A percentile compares a stretch with the other conserved stretches of the same genome.
These are phyloP conservation scores for Dasyurus viverrinus DNA, from an alignment of 2,113 vertebrate species.

Conservation along the genomic window DNA sequence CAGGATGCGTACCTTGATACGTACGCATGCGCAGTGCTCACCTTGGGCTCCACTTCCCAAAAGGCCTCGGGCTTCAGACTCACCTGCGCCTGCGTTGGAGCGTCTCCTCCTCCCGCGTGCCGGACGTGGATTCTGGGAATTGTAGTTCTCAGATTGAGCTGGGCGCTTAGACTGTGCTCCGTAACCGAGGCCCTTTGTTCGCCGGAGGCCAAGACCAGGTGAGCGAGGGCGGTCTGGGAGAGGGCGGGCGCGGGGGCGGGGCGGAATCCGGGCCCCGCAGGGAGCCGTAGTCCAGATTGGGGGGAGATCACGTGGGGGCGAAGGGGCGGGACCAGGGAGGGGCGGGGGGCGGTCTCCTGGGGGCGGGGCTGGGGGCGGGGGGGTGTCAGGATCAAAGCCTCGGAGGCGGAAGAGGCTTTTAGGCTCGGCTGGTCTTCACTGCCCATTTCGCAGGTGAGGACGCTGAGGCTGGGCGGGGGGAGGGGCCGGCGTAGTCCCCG, in stretches of 20 bases:
- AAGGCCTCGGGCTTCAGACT: neutral
- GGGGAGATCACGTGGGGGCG: neutral
- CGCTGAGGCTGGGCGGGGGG: neutral
- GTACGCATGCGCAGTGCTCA: neutral
- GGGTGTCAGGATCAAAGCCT: neutral
- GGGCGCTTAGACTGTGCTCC: neutral
- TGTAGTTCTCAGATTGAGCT: neutral
- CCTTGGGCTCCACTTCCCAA: neutral
- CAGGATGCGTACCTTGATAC: neutral
- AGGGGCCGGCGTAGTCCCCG: no score
- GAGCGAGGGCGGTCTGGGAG: neutral
- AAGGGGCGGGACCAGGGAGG: no score
- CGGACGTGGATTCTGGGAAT: neutral
- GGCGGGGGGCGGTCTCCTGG: no score
- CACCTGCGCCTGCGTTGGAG: no score
- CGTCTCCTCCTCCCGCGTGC: no score
- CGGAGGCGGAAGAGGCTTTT: neutral
- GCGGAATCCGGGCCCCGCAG: no score
- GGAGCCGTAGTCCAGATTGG: no score
- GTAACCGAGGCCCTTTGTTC: neutral
- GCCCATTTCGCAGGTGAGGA: neutral
- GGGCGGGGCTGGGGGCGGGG: no score
- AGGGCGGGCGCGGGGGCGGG: no score
- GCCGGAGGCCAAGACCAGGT: neutral
- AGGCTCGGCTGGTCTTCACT: neutral